Conservation (phyloP, 2,113 vertebrate species). For the Anhinga rufa region DNA sequence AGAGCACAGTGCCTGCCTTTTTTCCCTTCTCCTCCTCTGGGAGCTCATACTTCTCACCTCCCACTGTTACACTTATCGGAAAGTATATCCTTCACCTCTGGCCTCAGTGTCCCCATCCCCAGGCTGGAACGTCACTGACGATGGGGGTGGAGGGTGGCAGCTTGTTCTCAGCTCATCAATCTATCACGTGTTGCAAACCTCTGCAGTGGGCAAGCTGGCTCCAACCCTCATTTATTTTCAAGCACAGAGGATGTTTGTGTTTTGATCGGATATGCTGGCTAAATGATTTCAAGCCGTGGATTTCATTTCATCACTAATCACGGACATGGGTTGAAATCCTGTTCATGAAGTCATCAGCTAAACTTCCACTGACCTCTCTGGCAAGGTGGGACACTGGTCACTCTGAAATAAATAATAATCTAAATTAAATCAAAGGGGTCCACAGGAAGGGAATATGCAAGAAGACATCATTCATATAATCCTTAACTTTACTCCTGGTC, state of each 20-base stretch:
- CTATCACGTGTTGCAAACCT: background rate
- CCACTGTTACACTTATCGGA: background rate
- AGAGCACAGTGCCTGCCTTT: background rate
- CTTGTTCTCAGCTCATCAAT: slow-evolving; percentile 58
- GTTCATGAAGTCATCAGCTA: background rate
- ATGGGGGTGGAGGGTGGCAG: slow-evolving; percentile 20
- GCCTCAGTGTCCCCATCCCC: background rate
- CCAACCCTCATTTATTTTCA: slow-evolving; percentile 5
- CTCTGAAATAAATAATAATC: background rate
- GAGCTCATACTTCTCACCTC: slow-evolving; percentile 42
- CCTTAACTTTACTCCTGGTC: background rate
- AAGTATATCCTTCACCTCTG: slow-evolving; percentile 30
- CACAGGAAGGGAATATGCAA: background rate
- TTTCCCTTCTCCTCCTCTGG: background rate
- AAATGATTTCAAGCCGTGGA: background rate
- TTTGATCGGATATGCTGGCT: background rate
- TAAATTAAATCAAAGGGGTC: background rate
- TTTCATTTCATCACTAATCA: slow-evolving; percentile 9
- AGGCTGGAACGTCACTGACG: background rate
- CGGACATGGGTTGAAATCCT: background rate
- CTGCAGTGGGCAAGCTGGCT: slow-evolving; percentile 2
- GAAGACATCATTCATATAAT: background rate
- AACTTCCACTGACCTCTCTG: background rate
- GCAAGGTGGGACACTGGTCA: background rate
- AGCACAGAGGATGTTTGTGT: slow-evolving; percentile 13